phyloP scores from a whole-genome alignment of 2,888 invertebrate genomes.

The Synergus umbraculus region DNA sequence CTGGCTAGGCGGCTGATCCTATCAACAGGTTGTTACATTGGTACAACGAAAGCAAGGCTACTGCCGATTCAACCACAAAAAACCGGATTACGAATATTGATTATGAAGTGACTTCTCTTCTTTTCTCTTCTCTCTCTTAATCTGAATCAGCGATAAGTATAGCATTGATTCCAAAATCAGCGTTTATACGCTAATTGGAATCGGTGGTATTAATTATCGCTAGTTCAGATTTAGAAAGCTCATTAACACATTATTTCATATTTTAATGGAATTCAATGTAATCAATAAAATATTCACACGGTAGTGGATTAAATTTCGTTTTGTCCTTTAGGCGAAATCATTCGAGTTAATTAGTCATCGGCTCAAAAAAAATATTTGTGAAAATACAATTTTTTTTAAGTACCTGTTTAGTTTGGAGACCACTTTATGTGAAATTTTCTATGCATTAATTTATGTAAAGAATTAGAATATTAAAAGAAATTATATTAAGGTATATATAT shows the following conservation, averaged over 20 bases:
- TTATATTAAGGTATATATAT: no score
- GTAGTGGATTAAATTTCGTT: background rate
- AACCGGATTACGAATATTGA: slow-evolving; percentile 36
- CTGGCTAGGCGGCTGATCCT: background rate
- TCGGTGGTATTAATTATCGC: no score
- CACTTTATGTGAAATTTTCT: no score
- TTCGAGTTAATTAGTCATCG: background rate
- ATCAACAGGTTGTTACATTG: slow-evolving; percentile 40
- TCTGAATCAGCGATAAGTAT: no score
- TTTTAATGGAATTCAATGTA: background rate
- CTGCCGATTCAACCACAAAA: slow-evolving; percentile 19
- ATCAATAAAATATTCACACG: slow-evolving; percentile 2
- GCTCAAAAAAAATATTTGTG: no score
- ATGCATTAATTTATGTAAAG: no score
- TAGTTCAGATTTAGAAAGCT: no score
- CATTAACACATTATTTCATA: background rate
- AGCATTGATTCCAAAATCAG: no score
- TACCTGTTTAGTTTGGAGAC: no score
- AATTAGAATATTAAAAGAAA: no score
- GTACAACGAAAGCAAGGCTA: slow-evolving; percentile 37
- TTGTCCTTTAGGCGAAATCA: background rate
- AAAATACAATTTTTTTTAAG: no score
- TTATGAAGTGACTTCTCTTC: slow-evolving; percentile 16
- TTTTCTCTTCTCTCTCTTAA: background rate
- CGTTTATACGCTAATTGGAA: no score